phyloP scores from a whole-genome alignment of 2,113 vertebrate species.

The Helogale parvula region DNA sequence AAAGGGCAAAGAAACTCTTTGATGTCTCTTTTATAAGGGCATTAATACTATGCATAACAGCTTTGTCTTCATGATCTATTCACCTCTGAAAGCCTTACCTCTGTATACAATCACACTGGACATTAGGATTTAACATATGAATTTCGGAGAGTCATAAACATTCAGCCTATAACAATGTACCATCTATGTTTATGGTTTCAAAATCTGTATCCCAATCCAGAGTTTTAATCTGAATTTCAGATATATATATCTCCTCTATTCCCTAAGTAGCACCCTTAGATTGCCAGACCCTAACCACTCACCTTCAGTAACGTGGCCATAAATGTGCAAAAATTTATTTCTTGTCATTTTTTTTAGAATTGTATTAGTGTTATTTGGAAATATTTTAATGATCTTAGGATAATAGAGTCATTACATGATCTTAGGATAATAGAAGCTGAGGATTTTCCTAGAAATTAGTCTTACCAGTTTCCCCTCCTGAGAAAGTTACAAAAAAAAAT shows the following conservation, averaged over 20 bases:
- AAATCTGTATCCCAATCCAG: background rate
- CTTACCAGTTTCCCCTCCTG: background rate
- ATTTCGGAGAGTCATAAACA: background rate
- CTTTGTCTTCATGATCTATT: background rate
- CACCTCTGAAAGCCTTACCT: background rate
- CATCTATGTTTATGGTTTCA: background rate
- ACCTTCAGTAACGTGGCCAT: background rate
- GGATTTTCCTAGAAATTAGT: background rate
- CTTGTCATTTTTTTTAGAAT: background rate
- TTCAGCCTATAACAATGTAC: background rate
- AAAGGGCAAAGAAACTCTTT: background rate
- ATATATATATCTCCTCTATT: background rate
- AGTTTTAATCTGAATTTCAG: background rate
- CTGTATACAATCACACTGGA: background rate
- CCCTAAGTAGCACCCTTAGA: background rate
- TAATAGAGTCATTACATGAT: background rate
- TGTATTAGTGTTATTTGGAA: background rate
- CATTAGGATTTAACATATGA: background rate
- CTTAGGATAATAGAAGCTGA: background rate
- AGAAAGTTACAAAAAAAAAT: background rate
- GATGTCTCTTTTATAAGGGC: background rate
- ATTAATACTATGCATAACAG: background rate
- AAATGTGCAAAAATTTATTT: background rate
- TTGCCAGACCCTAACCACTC: background rate
- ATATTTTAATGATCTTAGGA: background rate